Evolutionary conservation across 1,140 invertebrate genomes (phyloP).

Genomic region (Drosophila nannoptera): DNA sequence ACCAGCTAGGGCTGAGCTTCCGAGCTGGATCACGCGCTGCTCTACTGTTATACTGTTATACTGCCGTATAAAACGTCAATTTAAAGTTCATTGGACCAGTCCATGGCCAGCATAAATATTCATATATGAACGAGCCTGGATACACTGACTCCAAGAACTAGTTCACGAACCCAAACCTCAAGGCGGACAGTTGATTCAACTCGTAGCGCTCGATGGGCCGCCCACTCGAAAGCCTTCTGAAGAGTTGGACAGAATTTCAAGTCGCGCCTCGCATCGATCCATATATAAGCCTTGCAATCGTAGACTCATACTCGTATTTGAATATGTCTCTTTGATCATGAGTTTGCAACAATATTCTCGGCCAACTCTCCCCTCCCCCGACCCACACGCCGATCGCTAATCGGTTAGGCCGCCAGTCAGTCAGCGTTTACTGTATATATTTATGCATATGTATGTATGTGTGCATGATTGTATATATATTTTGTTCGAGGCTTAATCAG

Average conservation of each 20-base stretch:
- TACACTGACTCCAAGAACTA: too few species aligned
- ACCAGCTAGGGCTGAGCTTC: neutral
- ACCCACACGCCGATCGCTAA: constrained; percentile 21
- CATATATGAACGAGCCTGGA: too few species aligned
- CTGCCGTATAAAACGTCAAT: neutral
- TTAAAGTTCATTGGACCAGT: too few species aligned
- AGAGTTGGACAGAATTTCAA: too few species aligned
- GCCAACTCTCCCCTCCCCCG: neutral
- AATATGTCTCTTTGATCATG: neutral
- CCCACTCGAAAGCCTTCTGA: too few species aligned
- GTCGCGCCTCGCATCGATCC: too few species aligned
- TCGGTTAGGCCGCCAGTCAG: constrained; percentile 35
- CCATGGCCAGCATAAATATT: too few species aligned
- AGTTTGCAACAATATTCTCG: neutral
- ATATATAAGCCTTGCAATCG: too few species aligned
- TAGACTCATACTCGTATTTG: too few species aligned
- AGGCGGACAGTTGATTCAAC: too few species aligned
- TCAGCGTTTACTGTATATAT: constrained; percentile 2
- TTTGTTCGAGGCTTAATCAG: constrained; percentile 41
- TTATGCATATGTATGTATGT: neutral
- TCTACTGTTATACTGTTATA: neutral
- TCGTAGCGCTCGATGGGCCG: too few species aligned
- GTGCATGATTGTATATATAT: neutral
- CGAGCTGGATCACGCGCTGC: neutral
- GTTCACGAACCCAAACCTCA: too few species aligned